phyloP scores from a whole-genome alignment of 2,888 invertebrate species.

The Mantis religiosa region DNA sequence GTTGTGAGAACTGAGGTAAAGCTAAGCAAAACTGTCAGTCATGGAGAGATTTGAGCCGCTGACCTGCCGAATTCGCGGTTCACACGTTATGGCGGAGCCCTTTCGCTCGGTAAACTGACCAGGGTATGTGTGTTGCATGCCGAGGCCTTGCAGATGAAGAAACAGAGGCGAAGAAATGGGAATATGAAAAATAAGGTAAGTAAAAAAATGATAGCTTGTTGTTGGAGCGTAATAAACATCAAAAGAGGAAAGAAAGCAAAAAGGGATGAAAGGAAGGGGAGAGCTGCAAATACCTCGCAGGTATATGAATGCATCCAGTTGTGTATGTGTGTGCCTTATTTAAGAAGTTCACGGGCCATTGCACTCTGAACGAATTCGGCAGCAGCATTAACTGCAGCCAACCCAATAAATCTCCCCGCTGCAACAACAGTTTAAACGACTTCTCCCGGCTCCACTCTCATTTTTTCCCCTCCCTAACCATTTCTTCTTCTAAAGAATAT shows the following conservation, averaged over 20 bases:
- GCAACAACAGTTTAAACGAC: neutral
- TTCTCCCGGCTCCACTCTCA: neutral
- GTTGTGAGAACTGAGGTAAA: too few relatives aligned
- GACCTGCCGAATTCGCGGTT: too few relatives aligned
- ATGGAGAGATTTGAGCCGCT: too few relatives aligned
- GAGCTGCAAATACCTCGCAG: neutral
- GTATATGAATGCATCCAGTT: neutral
- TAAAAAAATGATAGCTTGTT: neutral
- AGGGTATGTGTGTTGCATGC: too few relatives aligned
- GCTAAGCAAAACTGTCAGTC: too few relatives aligned
- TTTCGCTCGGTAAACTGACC: too few relatives aligned
- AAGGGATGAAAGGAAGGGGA: neutral
- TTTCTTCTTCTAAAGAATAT: neutral
- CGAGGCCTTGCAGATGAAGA: neutral
- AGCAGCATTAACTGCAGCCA: neutral
- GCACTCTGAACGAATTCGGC: neutral
- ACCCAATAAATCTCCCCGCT: neutral
- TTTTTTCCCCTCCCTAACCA: neutral
- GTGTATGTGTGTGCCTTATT: neutral
- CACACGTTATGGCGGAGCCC: too few relatives aligned
- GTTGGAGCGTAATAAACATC: neutral
- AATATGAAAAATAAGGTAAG: neutral
- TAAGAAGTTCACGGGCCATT: neutral
- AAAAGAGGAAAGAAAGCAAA: neutral
- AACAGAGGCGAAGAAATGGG: neutral